Base-by-base conservation (phyloP, 2,113 vertebrate species). In the Archilochus colubris region DNA sequence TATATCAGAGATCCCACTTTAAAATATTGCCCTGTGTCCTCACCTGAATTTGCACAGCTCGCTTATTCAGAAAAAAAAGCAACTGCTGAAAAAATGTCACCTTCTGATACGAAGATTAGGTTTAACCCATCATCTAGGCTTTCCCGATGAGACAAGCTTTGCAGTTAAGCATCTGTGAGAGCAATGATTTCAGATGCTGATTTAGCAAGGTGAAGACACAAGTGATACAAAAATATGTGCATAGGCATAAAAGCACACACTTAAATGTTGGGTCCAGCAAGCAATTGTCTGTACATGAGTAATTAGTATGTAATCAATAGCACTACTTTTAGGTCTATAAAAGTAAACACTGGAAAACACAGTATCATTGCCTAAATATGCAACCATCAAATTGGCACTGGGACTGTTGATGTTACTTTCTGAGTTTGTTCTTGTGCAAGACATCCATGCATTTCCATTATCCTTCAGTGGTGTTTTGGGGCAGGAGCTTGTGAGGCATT, bases 221-320 rank as follows among this genome's bases (percentile, higher is more conserved):
- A 89, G 82, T 75, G 40, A 46, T 57, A 83, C 8, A 77, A 68
- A 93, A 92, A 91, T 64, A 12, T 53, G 36, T 63, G 61, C 18
- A 25, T 27, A 81, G 81, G 77, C 28, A 53, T 43, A 70, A 93
- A 86, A 86, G 3, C 36, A 57, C 12, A 50, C 27, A 8, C 22
- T 55, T 63, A 63, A 86, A 90, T 54, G 53, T 81, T 83, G 57
- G 68, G 64, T 72, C 68, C 64, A 88, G 87, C 55, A 77, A 59
- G 63, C 73, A 76, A 82, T 86, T 79, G 18, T 57, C 22, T 31
- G 10, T 55, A 12, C 61, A 28, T 86, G 80, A 91, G 46, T 87
- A 95, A 93, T 80, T 89, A 70, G 82, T 89, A 75, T 19, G 19
- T 89, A 96, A 96, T 87, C 25, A 73, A 55, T 54, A 36, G 20